Conservation (phyloP, 53 echinoderm and acorn worm species). For the Antedon mediterranea region DNA sequence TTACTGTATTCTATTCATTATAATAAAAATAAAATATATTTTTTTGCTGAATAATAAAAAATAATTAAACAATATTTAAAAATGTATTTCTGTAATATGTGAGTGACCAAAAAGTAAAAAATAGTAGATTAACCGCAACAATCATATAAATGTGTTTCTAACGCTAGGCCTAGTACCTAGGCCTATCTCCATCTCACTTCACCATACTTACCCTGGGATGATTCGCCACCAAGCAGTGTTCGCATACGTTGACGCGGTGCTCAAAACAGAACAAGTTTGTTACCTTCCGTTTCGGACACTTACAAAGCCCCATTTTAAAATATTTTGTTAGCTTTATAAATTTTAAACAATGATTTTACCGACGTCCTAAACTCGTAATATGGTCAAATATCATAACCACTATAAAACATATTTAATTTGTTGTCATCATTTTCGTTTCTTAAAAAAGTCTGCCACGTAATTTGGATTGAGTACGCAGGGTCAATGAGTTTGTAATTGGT, state of each 20-base stretch:
- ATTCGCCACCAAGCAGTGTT: conserved; percentile 93
- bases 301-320: conserved; percentile 79
- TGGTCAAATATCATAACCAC: background rate
- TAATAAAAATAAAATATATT: no score
- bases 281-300: conserved; percentile 92
- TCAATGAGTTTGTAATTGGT: background rate
- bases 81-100: no score
- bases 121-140: no score
- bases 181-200: background rate
- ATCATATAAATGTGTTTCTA: no score
- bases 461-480: background rate
- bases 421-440: background rate
- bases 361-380: background rate
- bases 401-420: background rate
- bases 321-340: background rate
- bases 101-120: no score
- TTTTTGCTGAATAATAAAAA: no score
- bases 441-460: background rate
- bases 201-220: conserved; percentile 65
- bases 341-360: background rate
- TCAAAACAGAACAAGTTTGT: conserved; percentile 98
- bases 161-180: background rate
- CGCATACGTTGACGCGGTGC: conserved; percentile 96
- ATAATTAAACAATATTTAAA: no score
- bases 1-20: no score